Percentiles rank a stretch among this genome's conserved stretches.
These are phyloP conservation scores for Peromyscus eremicus DNA, from an alignment of 2,797 vertebrate genomes.

Conservation along the genomic window DNA sequence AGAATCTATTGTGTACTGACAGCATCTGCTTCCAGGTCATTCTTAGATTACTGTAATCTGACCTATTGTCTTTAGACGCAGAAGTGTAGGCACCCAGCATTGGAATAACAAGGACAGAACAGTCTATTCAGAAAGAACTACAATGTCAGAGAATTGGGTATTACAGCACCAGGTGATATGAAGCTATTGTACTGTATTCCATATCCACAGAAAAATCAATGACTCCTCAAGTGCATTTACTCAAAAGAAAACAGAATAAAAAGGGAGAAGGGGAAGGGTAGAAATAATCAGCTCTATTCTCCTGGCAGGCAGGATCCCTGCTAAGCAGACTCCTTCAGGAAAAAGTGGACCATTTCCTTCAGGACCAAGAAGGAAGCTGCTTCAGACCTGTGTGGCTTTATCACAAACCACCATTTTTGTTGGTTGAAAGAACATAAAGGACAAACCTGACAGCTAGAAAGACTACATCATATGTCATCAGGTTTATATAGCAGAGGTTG, in stretches of 20 bases:
- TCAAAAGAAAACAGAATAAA: conserved; percentile 71
- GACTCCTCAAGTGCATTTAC: conserved; percentile 67
- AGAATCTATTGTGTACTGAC: conserved; percentile 26
- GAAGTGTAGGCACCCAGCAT: conserved; percentile 29
- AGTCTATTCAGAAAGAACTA: conserved; percentile 64
- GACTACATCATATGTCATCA: background rate
- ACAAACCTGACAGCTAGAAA: background rate
- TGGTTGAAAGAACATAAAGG: background rate
- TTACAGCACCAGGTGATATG: conserved; percentile 59
- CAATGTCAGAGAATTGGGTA: conserved; percentile 68
- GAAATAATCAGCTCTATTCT: conserved; percentile 78
- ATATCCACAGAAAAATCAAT: conserved; percentile 61
- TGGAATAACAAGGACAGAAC: conserved; percentile 13
- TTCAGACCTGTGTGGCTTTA: background rate
- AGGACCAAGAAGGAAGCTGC: background rate
- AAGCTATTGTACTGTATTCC: conserved; percentile 65
- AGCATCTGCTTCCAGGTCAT: conserved; percentile 25
- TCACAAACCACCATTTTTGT: conserved; percentile 17
- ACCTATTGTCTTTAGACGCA: conserved; percentile 54
- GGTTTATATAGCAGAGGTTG: background rate
- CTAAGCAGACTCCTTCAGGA: conserved; percentile 32
- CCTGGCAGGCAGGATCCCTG: conserved; percentile 13
- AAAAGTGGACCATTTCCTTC: conserved; percentile 39
- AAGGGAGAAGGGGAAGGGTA: conserved; percentile 31
- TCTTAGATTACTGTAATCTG: conserved; percentile 59